These are phyloP conservation scores for Crepidodera aurea DNA, from an alignment of 2,888 invertebrate genomes.

Conservation along the genomic window DNA sequence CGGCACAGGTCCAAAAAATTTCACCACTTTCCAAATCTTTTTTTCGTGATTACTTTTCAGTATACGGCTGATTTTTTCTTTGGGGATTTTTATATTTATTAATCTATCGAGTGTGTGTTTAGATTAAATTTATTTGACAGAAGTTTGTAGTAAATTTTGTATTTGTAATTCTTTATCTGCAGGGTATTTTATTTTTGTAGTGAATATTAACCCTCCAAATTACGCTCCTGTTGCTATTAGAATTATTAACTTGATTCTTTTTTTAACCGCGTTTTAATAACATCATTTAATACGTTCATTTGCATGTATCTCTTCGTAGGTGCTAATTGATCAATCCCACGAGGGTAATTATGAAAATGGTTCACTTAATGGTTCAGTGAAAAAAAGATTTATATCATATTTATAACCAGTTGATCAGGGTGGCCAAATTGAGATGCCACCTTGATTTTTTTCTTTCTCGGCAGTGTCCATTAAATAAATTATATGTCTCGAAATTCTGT, in stretches of 20 bases:
- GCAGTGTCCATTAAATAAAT: constrained; percentile 19
- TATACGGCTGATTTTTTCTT: no score
- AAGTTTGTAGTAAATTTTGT: no score
- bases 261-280: background rate
- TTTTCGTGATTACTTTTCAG: no score
- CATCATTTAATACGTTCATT: constrained; percentile 1
- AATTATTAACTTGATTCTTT: background rate
- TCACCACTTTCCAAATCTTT: no score
- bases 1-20: no score
- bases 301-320: constrained; percentile 9
- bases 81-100: no score
- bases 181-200: no score
- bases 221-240: background rate
- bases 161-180: no score
- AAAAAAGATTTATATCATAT: constrained; percentile 27
- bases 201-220: no score
- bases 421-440: constrained; percentile 17
- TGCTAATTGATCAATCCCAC: constrained; percentile 13
- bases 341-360: constrained; percentile 26
- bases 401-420: constrained; percentile 17
- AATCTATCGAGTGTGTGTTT: no score
- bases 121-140: no score
- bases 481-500: constrained; percentile 1
- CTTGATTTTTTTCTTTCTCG: constrained; percentile 2
- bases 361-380: constrained; percentile 22